phyloP scores from a whole-genome alignment of 2,888 invertebrate genomes.

The Dendrolimus houi region DNA sequence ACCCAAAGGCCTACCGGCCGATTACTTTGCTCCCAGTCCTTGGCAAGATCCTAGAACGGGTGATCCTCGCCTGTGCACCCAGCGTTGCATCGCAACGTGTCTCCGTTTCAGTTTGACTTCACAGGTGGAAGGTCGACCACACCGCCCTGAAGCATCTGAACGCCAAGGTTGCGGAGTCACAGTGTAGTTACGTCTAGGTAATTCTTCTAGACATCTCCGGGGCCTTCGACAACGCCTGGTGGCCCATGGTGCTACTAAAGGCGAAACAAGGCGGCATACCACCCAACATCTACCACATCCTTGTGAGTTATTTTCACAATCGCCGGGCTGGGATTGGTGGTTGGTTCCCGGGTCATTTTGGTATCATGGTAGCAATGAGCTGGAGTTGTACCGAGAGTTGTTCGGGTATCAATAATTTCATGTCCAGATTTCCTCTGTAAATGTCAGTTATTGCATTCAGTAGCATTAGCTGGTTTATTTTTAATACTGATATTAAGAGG shows the following conservation, averaged over 20 bases:
- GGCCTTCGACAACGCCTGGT: slow-evolving; percentile 29
- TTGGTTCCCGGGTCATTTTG: slow-evolving; percentile 10
- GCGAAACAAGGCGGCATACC: slow-evolving; percentile 17
- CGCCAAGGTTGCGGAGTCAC: not conserved
- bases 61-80: slow-evolving; percentile 17
- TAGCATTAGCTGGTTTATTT: no score
- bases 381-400: no score
- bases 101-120: slow-evolving; percentile 26
- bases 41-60: slow-evolving; percentile 25
- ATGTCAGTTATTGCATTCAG: no score
- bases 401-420: no score
- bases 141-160: slow-evolving; percentile 13
- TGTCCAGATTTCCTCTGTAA: no score
- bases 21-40: slow-evolving; percentile 23
- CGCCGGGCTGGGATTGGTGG: slow-evolving; percentile 13
- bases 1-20: slow-evolving; percentile 21
- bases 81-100: slow-evolving; percentile 3
- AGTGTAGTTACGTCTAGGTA: slow-evolving; percentile 14
- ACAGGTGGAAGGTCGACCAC: slow-evolving; percentile 18
- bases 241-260: slow-evolving; percentile 28
- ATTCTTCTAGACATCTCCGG: slow-evolving; percentile 25
- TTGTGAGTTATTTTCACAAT: slow-evolving; percentile 17
- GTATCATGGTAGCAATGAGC: no score
- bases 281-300: slow-evolving; percentile 18
- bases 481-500: no score